Percentiles rank a stretch among this genome's conserved stretches.
These are phyloP conservation scores for Hydropsyche tenuis DNA, from an alignment of 1,140 invertebrate species.

Conservation along the genomic window DNA sequence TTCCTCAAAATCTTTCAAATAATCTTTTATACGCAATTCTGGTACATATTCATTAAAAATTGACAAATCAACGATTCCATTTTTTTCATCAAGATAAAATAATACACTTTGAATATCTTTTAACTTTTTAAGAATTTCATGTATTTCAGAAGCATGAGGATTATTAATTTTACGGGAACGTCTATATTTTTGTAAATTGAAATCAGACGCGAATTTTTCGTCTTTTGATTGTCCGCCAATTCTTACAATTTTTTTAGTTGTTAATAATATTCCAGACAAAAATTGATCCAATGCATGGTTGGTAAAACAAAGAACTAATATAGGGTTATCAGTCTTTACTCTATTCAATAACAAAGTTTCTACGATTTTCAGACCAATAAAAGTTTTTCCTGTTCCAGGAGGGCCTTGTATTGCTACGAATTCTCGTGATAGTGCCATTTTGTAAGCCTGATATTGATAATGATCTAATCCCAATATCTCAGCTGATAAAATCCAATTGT, in stretches of 20 bases:
- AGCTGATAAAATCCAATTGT: conserved; percentile 57
- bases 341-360: conserved; percentile 66
- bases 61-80: not conserved
- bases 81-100: not conserved
- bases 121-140: not conserved
- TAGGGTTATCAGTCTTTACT: conserved; percentile 58
- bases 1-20: not conserved
- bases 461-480: conserved; percentile 62
- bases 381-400: conserved; percentile 84
- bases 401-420: conserved; percentile 80
- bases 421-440: conserved; percentile 66
- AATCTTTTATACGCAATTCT: not conserved
- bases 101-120: not conserved
- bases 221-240: conserved; percentile 76
- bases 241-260: conserved; percentile 69
- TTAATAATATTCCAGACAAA: conserved; percentile 70
- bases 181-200: conserved; percentile 56
- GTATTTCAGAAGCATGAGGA: not conserved
- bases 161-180: not conserved
- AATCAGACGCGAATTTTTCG: conserved; percentile 56
- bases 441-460: conserved; percentile 67
- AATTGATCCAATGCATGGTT: conserved; percentile 92
- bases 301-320: conserved; percentile 83
- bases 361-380: conserved; percentile 72
- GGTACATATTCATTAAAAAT: not conserved